Evolutionary conservation across 2,888 invertebrate species (phyloP).

Genomic region (Cataglyphis livida): DNA sequence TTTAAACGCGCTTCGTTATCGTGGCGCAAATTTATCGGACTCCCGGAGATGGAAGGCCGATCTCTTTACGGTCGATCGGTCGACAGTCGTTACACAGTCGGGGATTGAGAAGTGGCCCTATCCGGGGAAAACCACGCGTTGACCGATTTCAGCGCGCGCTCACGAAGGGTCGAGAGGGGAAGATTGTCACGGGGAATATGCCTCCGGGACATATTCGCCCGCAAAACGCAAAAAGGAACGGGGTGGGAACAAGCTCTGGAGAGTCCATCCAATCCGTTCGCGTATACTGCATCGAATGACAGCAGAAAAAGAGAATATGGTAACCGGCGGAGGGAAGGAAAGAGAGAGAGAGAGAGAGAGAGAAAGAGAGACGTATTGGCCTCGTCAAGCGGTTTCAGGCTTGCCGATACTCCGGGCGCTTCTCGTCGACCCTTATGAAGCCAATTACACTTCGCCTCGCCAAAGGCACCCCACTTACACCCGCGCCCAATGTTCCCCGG

Average conservation of each 20-base stretch:
- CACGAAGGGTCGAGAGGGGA: constrained; percentile 24
- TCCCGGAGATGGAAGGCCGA: constrained; percentile 50
- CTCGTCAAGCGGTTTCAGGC: constrained; percentile 81
- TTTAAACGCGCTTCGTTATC: constrained; percentile 38
- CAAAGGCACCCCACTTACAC: constrained; percentile 80
- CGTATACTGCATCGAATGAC: constrained; percentile 54
- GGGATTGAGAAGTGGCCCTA: constrained; percentile 78
- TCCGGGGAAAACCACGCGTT: constrained; percentile 81
- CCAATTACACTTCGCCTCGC: constrained; percentile 82
- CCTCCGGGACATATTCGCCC: constrained; percentile 70
- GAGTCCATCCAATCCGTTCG: constrained; percentile 66
- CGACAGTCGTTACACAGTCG: constrained; percentile 64
- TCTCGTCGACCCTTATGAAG: constrained; percentile 82
- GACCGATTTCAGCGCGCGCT: constrained; percentile 68
- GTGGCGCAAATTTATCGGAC: constrained; percentile 29
- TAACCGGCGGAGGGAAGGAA: neutral
- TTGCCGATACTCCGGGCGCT: constrained; percentile 76
- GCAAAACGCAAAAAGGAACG: constrained; percentile 72
- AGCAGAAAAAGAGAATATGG: constrained; percentile 39
- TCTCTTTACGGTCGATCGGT: constrained; percentile 62
- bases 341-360: constrained; percentile 51
- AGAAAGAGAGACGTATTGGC: constrained; percentile 76
- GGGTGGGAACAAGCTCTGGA: constrained; percentile 42
- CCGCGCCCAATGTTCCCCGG: constrained; percentile 68
- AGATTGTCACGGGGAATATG: constrained; percentile 57